Evolutionary conservation across 1,140 invertebrate species (phyloP).

Genomic region (Sogatella furcifera): DNA sequence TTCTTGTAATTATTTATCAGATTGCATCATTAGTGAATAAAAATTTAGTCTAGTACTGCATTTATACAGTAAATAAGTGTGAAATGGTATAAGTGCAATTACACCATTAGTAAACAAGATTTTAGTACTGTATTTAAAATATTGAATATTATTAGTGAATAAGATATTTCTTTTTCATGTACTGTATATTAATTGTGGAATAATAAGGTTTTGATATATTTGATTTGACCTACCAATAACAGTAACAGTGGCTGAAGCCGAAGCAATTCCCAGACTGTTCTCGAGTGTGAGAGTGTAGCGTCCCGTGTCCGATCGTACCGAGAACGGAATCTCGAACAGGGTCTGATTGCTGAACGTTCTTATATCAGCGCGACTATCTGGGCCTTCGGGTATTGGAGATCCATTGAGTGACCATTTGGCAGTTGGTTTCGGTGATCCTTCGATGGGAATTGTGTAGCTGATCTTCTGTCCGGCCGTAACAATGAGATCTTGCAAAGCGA

Average conservation of each 20-base stretch:
- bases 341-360: conserved; percentile 62
- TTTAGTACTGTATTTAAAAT: too few species aligned
- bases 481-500: conserved; percentile 70
- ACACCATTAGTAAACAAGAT: too few species aligned
- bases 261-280: conserved; percentile 71
- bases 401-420: conserved; percentile 88
- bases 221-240: conserved; percentile 52
- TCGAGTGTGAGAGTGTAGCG: conserved; percentile 73
- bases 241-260: conserved; percentile 73
- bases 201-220: too few species aligned
- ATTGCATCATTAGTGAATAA: too few species aligned
- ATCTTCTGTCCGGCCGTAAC: conserved; percentile 86
- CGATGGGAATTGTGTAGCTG: conserved; percentile 78
- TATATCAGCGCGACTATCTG: conserved; percentile 54
- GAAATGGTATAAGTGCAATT: too few species aligned
- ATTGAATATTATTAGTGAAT: too few species aligned
- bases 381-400: conserved; percentile 43
- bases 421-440: conserved; percentile 66
- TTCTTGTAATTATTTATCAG: too few species aligned
- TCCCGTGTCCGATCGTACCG: conserved; percentile 69
- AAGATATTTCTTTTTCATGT: too few species aligned
- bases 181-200: too few species aligned
- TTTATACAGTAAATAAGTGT: too few species aligned
- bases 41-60: too few species aligned
- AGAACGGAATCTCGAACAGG: conserved; percentile 76